phyloP scores from a whole-genome alignment of 2,113 vertebrate species.

The Seriola quinqueradiata region DNA sequence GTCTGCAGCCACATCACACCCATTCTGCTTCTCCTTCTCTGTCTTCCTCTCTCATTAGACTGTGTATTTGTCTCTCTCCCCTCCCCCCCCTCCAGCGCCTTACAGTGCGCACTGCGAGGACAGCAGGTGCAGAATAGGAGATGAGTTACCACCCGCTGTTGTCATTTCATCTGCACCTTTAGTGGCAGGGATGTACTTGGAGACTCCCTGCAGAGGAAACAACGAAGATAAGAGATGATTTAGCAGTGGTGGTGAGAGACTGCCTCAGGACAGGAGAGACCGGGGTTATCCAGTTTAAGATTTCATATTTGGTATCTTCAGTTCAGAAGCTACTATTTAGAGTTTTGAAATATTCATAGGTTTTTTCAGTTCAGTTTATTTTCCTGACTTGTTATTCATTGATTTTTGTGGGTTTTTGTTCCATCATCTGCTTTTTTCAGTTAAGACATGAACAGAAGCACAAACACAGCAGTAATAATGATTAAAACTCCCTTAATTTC shows the following conservation, averaged over 20 bases:
- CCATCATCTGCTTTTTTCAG: not conserved
- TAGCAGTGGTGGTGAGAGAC: constrained; percentile 22
- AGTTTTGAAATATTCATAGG: constrained; percentile 28
- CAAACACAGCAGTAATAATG: constrained; percentile 8
- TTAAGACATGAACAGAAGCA: not conserved
- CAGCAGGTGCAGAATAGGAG: constrained; percentile 68
- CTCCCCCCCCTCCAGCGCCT: not conserved
- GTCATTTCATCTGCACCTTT: constrained; percentile 67
- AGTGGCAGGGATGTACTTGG: constrained; percentile 37
- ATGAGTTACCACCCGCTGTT: constrained; percentile 67
- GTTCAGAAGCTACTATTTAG: constrained; percentile 7
- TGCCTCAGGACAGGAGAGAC: constrained; percentile 16
- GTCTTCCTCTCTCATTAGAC: constrained; percentile 23
- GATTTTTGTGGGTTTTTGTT: constrained; percentile 4
- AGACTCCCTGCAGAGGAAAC: constrained; percentile 35
- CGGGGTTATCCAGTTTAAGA: constrained; percentile 3
- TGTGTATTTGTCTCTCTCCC: constrained; percentile 9
- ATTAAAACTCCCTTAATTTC: not conserved
- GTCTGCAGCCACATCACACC: constrained; percentile 43
- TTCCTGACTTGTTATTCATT: constrained; percentile 1
- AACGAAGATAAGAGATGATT: constrained; percentile 50
- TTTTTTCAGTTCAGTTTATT: constrained; percentile 15
- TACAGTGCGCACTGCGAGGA: constrained; percentile 28
- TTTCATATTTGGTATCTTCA: constrained; percentile 2
- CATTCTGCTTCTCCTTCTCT: constrained; percentile 20